Evolutionary conservation across 2,113 vertebrate species (phyloP).

Genomic region (Micromys minutus): DNA sequence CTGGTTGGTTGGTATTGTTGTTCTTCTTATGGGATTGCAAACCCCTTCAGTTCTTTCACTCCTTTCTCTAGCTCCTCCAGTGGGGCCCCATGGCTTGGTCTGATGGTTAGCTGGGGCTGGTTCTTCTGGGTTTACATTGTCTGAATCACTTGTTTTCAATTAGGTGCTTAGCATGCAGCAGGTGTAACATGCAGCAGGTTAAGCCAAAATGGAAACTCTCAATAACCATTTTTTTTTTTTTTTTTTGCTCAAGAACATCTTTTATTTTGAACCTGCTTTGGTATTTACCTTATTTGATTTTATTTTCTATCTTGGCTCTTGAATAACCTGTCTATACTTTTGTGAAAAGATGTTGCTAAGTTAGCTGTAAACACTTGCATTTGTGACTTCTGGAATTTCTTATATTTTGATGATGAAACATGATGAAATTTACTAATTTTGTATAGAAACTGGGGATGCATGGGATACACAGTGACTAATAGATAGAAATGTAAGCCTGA

Average conservation of each 20-base stretch:
- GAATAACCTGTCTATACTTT: conserved; percentile 68
- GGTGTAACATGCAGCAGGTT: not conserved
- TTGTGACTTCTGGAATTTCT: conserved; percentile 74
- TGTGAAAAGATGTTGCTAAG: conserved; percentile 74
- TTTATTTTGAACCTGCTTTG: conserved; percentile 63
- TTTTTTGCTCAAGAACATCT: not conserved
- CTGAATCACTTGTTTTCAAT: conserved; percentile 45
- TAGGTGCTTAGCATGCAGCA: not conserved
- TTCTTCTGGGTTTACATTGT: not conserved
- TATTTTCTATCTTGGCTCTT: conserved; percentile 54
- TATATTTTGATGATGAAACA: conserved; percentile 74
- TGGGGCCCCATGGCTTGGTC: no score
- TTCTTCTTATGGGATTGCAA: no score
- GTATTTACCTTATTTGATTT: conserved; percentile 54
- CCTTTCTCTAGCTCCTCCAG: no score
- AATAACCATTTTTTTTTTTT: conserved; percentile 23
- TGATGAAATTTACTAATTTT: conserved; percentile 79
- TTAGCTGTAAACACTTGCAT: conserved; percentile 75
- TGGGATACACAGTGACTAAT: conserved; percentile 75
- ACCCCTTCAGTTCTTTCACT: no score
- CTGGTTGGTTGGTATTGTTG: no score
- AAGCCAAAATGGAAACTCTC: conserved; percentile 15
- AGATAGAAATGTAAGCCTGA: conserved; percentile 76
- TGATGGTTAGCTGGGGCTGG: no score
- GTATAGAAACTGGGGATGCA: conserved; percentile 70